These are phyloP conservation scores for Limosa lapponica DNA, from an alignment of 2,797 vertebrate species.

Conservation along the genomic window DNA sequence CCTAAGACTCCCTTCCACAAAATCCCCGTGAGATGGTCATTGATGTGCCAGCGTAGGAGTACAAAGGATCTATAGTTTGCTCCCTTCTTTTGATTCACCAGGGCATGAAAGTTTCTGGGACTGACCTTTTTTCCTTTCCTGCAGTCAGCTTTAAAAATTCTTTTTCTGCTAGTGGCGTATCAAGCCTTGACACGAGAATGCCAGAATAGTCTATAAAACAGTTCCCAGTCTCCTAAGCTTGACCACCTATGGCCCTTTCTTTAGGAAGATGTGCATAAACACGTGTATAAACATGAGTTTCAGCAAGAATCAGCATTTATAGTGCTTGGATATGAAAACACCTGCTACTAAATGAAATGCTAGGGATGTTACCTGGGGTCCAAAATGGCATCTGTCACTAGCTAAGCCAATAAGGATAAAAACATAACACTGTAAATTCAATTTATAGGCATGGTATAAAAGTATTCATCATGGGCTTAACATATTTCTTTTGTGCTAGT, in stretches of 20 bases:
- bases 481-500: not conserved
- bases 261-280: not conserved
- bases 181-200: accelerated
- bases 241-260: not conserved
- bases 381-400: not conserved
- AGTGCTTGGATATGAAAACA: not conserved
- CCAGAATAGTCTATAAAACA: not conserved
- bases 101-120: not conserved
- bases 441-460: not conserved
- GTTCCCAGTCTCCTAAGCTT: not conserved
- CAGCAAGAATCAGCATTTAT: not conserved
- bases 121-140: not conserved
- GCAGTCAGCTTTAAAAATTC: not conserved
- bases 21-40: not conserved
- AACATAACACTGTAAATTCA: not conserved
- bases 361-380: not conserved
- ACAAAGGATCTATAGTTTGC: not conserved
- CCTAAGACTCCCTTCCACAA: not conserved
- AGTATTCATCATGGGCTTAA: not conserved
- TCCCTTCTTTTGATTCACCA: not conserved
- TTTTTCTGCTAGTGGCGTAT: not conserved
- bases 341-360: not conserved
- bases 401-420: not conserved
- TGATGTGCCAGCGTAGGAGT: not conserved
- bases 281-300: not conserved